phyloP scores from a whole-genome alignment of 2,113 vertebrate species.

The Craseonycteris thonglongyai region DNA sequence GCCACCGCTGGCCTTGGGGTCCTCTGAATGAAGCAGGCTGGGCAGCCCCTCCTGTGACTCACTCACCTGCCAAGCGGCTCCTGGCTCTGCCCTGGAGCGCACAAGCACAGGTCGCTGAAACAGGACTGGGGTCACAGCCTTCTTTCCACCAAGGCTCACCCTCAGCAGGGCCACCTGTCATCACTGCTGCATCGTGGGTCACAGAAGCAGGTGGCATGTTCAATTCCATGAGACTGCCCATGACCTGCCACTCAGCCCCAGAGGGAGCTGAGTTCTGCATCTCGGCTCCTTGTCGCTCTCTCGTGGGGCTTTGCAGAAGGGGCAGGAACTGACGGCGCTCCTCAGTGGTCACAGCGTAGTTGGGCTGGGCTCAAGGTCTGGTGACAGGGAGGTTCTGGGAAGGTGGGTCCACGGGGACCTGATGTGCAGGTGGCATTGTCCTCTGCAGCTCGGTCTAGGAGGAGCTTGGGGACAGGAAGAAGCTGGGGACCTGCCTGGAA shows the following conservation, averaged over 20 bases:
- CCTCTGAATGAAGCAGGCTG: neutral
- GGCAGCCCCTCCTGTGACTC: neutral
- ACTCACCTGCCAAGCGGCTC: neutral
- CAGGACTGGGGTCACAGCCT: neutral
- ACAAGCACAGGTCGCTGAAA: neutral
- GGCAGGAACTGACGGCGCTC: rapidly evolving
- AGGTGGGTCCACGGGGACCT: rapidly evolving
- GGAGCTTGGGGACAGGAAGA: rapidly evolving
- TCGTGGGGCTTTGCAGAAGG: neutral
- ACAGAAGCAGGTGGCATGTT: neutral
- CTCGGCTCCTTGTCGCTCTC: neutral
- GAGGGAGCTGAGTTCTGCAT: neutral
- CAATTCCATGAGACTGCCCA: neutral
- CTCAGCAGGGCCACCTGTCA: neutral
- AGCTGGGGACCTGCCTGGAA: too few relatives aligned
- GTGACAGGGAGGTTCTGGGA: neutral
- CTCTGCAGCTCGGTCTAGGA: neutral
- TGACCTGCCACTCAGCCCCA: neutral
- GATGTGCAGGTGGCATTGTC: neutral
- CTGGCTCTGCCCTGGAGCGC: neutral
- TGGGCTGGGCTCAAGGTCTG: neutral
- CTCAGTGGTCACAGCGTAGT: rapidly evolving
- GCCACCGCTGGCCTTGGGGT: neutral
- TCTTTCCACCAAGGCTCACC: neutral
- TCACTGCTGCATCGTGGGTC: neutral